Base-by-base conservation (phyloP, 2,888 invertebrate species). In the Pinctada fucata region DNA sequence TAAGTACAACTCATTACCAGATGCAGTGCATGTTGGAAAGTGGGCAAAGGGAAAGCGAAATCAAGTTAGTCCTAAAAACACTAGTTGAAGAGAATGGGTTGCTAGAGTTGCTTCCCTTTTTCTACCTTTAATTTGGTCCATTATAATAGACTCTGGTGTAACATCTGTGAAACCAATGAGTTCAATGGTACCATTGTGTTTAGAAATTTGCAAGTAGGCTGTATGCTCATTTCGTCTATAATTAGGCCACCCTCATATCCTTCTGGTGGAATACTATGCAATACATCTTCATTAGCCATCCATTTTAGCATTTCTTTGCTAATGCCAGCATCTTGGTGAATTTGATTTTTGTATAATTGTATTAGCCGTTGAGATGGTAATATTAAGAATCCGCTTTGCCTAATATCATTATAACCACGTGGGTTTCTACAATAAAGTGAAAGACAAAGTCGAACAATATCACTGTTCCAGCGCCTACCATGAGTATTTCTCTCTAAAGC, bases 221-320 rank as follows among this genome's bases (percentile, higher is more conserved):
- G 80, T 16, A 85, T 85, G 3, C 82, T 79, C 84, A 85, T 84
- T 72, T 85, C 82, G 76, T 83, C 83, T 6, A 83, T 64, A 5
- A 83, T 75, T 0, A 83, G 49, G 0, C 81, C 84, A 4, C 83
- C 83, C 51, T 79, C 77, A 78, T 75, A 84, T 2, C 83, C 84
- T 48, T 83, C 79, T 45, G n/a, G 64, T 2, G 81, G 76, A 10
- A 85, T 13, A 63, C 77, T 78, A 64, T 80, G 74, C 1, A 68
- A 3, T n/a, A 68, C 66, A 4, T 80, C 83, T 63, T 83, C 82
- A 75, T 80, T 78, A 70, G 72, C 70, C 85, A 85, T 82, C 85
- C 83, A 84, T 8, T 81, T 16, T 3, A 84, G 75, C 13, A 82
- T 72, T 31, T 82, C 82, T n/a, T 73, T 79, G n/a, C 83, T 79